phyloP scores from a whole-genome alignment of 2,797 vertebrate genomes.

The Moxostoma hubbsi region DNA sequence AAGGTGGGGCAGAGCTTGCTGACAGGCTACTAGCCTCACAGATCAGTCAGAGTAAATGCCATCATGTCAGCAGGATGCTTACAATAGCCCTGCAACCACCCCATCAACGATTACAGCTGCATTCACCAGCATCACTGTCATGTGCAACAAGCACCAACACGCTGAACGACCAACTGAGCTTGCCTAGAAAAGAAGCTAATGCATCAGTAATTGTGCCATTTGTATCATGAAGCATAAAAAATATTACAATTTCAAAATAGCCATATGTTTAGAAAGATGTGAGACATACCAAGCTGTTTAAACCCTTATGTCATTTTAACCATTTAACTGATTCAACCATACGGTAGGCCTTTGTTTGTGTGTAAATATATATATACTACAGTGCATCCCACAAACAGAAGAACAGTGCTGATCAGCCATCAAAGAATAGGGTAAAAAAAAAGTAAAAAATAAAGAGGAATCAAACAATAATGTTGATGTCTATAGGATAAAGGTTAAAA shows the following conservation, averaged over 20 bases:
- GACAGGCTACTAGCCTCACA: constrained; percentile 25
- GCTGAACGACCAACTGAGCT: not conserved
- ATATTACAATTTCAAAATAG: not conserved
- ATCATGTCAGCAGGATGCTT: constrained; percentile 39
- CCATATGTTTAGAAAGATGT: not conserved
- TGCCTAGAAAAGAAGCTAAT: not conserved
- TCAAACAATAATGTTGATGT: no score
- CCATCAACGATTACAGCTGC: constrained; percentile 35
- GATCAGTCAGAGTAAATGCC: constrained; percentile 61
- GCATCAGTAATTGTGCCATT: not conserved
- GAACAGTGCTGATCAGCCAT: no score
- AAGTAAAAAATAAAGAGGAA: no score
- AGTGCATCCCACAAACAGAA: no score
- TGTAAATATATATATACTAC: no score
- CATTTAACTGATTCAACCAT: no score
- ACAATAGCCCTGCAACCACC: constrained; percentile 18
- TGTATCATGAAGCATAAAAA: not conserved
- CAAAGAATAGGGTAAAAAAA: no score
- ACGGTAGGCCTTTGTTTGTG: no score
- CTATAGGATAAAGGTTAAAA: no score
- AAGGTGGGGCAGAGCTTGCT: constrained; percentile 17
- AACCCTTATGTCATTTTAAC: no score
- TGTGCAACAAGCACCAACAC: constrained; percentile 21
- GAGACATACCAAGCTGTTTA: not conserved
- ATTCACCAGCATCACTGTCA: constrained; percentile 31